phyloP scores from a whole-genome alignment of 2,797 vertebrate species.

The Glossophaga mutica region DNA sequence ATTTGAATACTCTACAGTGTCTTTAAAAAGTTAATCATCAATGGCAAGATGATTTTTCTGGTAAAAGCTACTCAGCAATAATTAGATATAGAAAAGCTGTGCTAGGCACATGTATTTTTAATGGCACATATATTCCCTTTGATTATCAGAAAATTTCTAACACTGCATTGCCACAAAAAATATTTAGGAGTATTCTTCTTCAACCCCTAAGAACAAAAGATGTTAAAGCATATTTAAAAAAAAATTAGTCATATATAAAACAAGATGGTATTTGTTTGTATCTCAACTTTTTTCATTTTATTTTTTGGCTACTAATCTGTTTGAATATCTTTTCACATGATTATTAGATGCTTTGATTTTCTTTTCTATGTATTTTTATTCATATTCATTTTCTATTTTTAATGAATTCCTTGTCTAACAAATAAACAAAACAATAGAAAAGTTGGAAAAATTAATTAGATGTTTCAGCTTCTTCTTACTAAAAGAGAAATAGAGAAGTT shows the following conservation, averaged over 20 bases:
- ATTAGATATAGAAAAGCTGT: not conserved
- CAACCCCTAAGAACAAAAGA: not conserved
- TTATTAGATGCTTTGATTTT: not conserved
- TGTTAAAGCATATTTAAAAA: not conserved
- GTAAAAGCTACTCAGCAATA: not conserved
- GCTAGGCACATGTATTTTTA: not conserved
- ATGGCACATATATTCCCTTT: not conserved
- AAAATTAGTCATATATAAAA: not conserved
- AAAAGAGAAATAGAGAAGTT: not conserved
- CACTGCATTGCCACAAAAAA: not conserved
- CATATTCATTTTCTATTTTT: not conserved
- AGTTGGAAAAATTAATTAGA: too few species aligned
- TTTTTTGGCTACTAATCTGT: not conserved
- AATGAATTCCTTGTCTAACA: not conserved
- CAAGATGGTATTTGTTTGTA: not conserved
- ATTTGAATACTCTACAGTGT: not conserved
- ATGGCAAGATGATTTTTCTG: not conserved
- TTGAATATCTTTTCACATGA: not conserved
- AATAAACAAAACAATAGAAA: too few species aligned
- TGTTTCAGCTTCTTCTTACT: too few species aligned
- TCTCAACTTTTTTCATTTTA: not conserved
- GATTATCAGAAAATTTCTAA: not conserved
- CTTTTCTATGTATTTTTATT: not conserved
- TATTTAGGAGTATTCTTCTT: not conserved
- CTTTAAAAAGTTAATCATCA: constrained; percentile 6